Evolutionary conservation across 2,113 vertebrate genomes (phyloP).

Genomic region (Sciurus niger): DNA sequence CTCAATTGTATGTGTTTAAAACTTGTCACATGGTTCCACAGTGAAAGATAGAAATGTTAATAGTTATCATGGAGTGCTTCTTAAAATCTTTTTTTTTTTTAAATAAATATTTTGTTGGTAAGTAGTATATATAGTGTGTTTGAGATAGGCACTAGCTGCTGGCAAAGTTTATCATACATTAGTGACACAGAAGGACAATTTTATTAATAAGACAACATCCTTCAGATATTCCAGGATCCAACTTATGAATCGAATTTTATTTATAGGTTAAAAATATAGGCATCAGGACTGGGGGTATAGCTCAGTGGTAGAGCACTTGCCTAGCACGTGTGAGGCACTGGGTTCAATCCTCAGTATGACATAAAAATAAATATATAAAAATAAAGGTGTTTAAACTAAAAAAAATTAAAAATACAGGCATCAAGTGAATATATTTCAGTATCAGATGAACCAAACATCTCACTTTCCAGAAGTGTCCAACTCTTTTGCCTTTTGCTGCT

Average conservation of each 20-base stretch:
- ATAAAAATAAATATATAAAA: too few species aligned
- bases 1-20: constrained; percentile 60
- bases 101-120: background rate
- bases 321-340: too few species aligned
- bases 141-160: background rate
- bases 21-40: constrained; percentile 27
- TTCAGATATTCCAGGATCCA: background rate
- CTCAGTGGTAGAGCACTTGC: too few species aligned
- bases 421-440: background rate
- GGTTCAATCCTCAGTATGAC: too few species aligned
- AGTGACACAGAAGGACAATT: background rate
- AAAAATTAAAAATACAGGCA: background rate
- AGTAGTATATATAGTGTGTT: background rate
- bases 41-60: constrained; percentile 55
- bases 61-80: background rate
- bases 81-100: constrained; percentile 22
- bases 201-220: background rate
- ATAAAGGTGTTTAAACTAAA: too few species aligned
- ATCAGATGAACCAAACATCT: background rate
- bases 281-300: background rate
- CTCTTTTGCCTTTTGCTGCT: background rate
- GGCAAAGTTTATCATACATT: background rate
- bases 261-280: background rate
- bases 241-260: background rate
- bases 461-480: background rate